Conservation (phyloP, 2,113 vertebrate species). For the Xiphophorus hellerii region DNA sequence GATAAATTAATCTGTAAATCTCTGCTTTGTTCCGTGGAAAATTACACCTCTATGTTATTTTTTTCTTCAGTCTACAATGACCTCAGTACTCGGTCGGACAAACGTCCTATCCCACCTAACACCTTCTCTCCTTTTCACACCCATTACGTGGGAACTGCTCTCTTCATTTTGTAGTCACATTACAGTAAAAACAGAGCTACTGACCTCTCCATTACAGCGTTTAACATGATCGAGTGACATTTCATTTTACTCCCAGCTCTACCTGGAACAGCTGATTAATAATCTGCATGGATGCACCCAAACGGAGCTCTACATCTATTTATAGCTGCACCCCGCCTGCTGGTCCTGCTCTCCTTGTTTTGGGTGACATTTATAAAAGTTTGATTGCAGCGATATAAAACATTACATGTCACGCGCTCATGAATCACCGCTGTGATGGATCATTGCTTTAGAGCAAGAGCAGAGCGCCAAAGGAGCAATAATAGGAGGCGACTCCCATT, state of each 20-base stretch:
- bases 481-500: constrained; percentile 31
- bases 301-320: constrained; percentile 14
- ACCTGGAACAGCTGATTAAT: constrained; percentile 17
- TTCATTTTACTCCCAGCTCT: neutral
- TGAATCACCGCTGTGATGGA: constrained; percentile 74
- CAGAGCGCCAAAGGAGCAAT: constrained; percentile 25
- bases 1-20: too few species aligned
- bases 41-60: too few species aligned
- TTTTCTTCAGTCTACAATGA: too few species aligned
- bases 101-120: neutral
- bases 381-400: constrained; percentile 70
- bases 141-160: neutral
- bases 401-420: constrained; percentile 62
- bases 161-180: neutral
- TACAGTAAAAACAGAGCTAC: neutral
- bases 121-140: neutral
- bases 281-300: constrained; percentile 14
- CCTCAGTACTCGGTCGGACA: too few species aligned
- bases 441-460: constrained; percentile 51
- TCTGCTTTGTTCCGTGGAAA: too few species aligned
- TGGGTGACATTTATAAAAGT: constrained; percentile 73
- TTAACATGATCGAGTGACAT: constrained; percentile 13
- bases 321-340: constrained; percentile 33
- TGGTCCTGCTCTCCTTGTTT: constrained; percentile 29
- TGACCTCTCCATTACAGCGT: neutral